Evolutionary conservation across 2,113 vertebrate species (phyloP).

Genomic region (Tyrannus savana): DNA sequence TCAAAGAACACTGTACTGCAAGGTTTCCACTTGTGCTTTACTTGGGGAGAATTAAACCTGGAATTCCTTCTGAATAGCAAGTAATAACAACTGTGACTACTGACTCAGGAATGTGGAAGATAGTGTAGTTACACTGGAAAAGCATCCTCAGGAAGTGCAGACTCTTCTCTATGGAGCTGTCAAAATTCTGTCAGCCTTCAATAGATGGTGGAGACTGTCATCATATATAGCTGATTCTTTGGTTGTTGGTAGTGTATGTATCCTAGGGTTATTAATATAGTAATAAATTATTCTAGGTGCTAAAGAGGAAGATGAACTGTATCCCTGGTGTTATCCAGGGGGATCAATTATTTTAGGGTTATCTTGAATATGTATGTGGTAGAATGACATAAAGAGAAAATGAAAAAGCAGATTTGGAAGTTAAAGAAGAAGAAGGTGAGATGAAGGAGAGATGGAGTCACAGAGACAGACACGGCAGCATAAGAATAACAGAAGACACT

Average conservation of each 20-base stretch:
- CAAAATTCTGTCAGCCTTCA: not conserved
- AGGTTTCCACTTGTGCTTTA: not conserved
- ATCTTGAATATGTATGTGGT: not conserved
- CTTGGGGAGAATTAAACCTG: not conserved
- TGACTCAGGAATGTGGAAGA: not conserved
- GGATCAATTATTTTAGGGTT: not conserved
- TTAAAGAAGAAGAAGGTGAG: not conserved
- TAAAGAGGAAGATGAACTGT: not conserved
- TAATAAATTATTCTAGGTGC: not conserved
- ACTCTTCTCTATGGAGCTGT: not conserved
- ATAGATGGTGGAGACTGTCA: not conserved
- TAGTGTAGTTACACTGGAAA: not conserved
- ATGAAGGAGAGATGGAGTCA: not conserved
- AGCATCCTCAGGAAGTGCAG: not conserved
- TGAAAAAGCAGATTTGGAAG: not conserved
- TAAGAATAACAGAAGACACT: not conserved
- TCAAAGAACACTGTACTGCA: not conserved
- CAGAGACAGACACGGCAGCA: not conserved
- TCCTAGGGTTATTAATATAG: not conserved
- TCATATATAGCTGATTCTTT: fast-evolving
- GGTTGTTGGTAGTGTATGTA: not conserved
- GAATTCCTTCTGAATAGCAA: not conserved
- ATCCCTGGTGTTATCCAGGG: not conserved
- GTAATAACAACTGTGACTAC: not conserved
- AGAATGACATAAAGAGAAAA: not conserved